These are phyloP conservation scores for Jordanella pulchra DNA, from an alignment of 2,797 vertebrate species.

Conservation along the genomic window DNA sequence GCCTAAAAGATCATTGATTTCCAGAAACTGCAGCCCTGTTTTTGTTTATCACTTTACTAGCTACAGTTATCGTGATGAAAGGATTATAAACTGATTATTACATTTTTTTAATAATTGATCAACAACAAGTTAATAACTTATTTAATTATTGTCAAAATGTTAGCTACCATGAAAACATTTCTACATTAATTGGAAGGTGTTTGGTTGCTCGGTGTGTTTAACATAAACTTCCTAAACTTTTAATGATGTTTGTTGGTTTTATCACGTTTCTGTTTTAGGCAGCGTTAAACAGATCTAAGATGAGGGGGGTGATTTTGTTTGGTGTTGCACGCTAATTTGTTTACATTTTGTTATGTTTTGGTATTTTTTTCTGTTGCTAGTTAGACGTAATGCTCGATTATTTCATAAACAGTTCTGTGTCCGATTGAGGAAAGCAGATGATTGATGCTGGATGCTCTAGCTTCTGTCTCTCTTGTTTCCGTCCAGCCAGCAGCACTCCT, in stretches of 20 bases:
- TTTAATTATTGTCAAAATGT: not conserved
- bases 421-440: conserved; percentile 34
- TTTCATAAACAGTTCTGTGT: conserved; percentile 11
- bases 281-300: not conserved
- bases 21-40: too few relatives aligned
- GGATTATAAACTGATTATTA: too few relatives aligned
- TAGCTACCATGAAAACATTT: not conserved
- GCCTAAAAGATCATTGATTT: too few relatives aligned
- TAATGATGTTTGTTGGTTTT: not conserved
- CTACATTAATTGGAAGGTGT: not conserved
- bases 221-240: not conserved
- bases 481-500: conserved; percentile 82
- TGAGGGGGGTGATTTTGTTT: not conserved
- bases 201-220: not conserved
- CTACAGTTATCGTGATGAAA: too few relatives aligned
- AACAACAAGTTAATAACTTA: too few relatives aligned
- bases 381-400: conserved; percentile 1
- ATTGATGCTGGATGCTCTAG: conserved; percentile 71
- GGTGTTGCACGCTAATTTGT: not conserved
- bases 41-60: too few relatives aligned
- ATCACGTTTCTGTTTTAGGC: not conserved
- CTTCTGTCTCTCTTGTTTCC: conserved; percentile 75
- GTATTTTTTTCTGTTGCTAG: too few relatives aligned
- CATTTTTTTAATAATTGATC: too few relatives aligned
- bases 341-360: not conserved